Conservation (phyloP, 2,888 invertebrate genomes). For the Pyrochroa serraticornis region DNA sequence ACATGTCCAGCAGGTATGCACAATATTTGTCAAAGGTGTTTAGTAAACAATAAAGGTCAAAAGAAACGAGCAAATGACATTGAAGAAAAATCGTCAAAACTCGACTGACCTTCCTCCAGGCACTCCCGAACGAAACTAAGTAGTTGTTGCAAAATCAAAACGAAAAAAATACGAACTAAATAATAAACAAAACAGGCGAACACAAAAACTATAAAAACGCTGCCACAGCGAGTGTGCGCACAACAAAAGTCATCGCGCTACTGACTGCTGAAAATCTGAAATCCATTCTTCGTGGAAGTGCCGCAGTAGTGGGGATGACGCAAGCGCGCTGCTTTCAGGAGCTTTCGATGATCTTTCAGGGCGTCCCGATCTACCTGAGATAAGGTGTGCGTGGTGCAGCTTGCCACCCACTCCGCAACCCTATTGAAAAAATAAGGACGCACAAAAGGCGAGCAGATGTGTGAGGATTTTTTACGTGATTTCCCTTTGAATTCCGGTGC, state of each 20-base stretch:
- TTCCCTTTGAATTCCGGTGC: conserved; percentile 7
- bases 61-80: conserved; percentile 35
- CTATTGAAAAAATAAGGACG: conserved; percentile 14
- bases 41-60: conserved; percentile 34
- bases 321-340: conserved; percentile 8
- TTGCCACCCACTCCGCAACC: conserved; percentile 47
- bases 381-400: conserved; percentile 43
- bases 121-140: conserved; percentile 13
- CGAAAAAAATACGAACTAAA: conserved; percentile 28
- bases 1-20: conserved; percentile 15
- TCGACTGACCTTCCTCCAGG: conserved; percentile 27
- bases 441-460: conserved; percentile 36
- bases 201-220: conserved; percentile 27
- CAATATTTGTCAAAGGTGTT: conserved; percentile 19
- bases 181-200: conserved; percentile 18
- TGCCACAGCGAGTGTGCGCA: conserved; percentile 26
- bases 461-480: conserved; percentile 29
- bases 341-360: conserved; percentile 13
- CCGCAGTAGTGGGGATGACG: conserved; percentile 17
- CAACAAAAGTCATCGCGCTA: conserved; percentile 39
- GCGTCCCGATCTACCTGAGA: conserved; percentile 33
- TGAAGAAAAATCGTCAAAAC: conserved; percentile 18
- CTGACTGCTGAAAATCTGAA: conserved; percentile 32
- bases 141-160: conserved; percentile 17
- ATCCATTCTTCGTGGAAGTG: conserved; percentile 32